Evolutionary conservation across 2,888 invertebrate genomes (phyloP), one percentile per base, ranked within the genome.

Genomic region (Drosophila mimetica): DNA sequence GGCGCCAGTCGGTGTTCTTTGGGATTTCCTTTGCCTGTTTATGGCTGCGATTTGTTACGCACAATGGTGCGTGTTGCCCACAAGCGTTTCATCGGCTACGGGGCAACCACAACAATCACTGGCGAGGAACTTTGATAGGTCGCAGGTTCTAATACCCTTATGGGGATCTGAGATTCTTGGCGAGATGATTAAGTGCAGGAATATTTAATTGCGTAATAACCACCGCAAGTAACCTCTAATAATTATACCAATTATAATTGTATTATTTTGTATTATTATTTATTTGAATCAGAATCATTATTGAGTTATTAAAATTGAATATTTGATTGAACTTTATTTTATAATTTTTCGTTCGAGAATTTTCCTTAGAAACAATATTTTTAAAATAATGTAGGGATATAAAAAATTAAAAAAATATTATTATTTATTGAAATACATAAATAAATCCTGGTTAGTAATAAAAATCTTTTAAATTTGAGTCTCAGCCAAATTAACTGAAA

Each of bases 41-140:
- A 85, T 85, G 81, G 72, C 84, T 65, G 75, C 86, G 81, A 85
- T 85, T 86, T 85, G 84, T 85, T 84, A 85, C 86, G 84, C 86
- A 84, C 86, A 79, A 83, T 79, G 83, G 83, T 83, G 73, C 78
- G 73, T 70, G 64, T 50, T 78, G 69, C 72, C 76, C 83, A 57
- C 84, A 81, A 85, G 73, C 65, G 75, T 75, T 60, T 41, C 66
- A 64, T 47, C 41, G 58, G 58, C 61, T 14, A 55, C 54, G 48
- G 48, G 48, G 18, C 22, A 66, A 47, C 48, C 57, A 25, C 22
- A 67, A 41, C 48, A 39, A 28, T 48, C 52, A 44, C 44, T 32
- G 42, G 42, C 36, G 4, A 36, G 14, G 9, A 37, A 22, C 16
- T 16, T 22, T 9, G 30, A 57, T 39, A 47, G 46, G 60, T 57